A percentile compares a stretch with the other conserved stretches of the same genome.
These are phyloP conservation scores for Drosophila buzzatii DNA, from an alignment of 2,888 invertebrate species.

Conservation along the genomic window DNA sequence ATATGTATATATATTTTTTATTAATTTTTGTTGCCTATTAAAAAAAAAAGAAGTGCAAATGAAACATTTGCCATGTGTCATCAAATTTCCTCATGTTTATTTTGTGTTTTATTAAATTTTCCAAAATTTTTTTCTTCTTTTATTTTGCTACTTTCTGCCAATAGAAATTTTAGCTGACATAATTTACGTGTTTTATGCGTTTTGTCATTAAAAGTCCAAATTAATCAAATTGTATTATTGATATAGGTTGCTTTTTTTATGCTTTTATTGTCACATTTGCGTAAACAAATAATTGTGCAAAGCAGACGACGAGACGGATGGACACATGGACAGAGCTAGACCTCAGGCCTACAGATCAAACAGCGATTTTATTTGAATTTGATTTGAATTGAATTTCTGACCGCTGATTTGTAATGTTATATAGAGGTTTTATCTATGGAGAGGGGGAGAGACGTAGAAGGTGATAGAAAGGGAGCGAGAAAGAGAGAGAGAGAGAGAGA, in stretches of 20 bases:
- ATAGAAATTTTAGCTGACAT: slow-evolving; percentile 23
- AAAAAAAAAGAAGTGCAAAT: slow-evolving; percentile 13
- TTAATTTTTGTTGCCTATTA: slow-evolving; percentile 7
- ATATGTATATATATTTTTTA: not conserved
- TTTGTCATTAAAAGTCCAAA: slow-evolving; percentile 55
- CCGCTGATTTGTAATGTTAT: slow-evolving; percentile 13
- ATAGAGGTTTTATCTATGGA: not conserved
- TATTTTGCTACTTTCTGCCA: not conserved
- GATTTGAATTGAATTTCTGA: slow-evolving; percentile 60
- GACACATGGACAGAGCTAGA: not conserved
- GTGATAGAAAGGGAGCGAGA: not conserved
- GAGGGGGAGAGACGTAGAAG: too few species aligned
- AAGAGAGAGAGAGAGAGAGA: too few species aligned
- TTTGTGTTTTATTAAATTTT: slow-evolving; percentile 5
- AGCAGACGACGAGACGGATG: not conserved
- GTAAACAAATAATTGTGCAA: slow-evolving; percentile 50
- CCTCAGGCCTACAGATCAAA: not conserved
- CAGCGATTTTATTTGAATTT: slow-evolving; percentile 54
- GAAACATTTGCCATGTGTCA: slow-evolving; percentile 4
- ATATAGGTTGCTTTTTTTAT: slow-evolving; percentile 34
- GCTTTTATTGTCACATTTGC: slow-evolving; percentile 45
- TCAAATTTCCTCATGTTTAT: not conserved
- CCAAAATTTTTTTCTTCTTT: not conserved
- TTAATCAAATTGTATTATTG: slow-evolving; percentile 69
- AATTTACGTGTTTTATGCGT: not conserved